These are phyloP conservation scores for Monodelphis domestica DNA, from an alignment of 2,797 vertebrate genomes.

Conservation along the genomic window DNA sequence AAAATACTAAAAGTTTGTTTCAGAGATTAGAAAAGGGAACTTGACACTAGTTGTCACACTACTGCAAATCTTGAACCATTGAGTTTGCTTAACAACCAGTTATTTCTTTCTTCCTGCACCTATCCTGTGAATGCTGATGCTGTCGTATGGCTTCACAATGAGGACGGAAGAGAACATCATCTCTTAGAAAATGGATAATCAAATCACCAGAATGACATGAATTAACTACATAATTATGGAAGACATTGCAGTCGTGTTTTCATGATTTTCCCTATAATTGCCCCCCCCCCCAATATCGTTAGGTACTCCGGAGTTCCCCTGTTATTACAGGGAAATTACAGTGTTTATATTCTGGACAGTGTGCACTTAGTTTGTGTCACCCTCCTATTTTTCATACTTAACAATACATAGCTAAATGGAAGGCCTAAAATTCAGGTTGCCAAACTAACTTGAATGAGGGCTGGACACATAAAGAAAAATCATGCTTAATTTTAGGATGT, in stretches of 20 bases:
- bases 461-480: background rate
- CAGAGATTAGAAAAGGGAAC: background rate
- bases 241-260: slow-evolving; percentile 20
- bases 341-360: background rate
- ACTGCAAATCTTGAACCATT: background rate
- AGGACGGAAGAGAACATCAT: background rate
- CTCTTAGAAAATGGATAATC: slow-evolving; percentile 6
- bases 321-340: slow-evolving; percentile 22
- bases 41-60: background rate
- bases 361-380: background rate
- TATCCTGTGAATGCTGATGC: slow-evolving; percentile 9
- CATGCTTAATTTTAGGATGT: slow-evolving; percentile 32
- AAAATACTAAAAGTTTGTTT: slow-evolving; percentile 1
- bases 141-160: background rate
- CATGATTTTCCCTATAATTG: slow-evolving; percentile 7
- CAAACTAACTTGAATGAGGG: slow-evolving; percentile 15
- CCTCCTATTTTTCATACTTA: slow-evolving; percentile 34
- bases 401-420: slow-evolving; percentile 14
- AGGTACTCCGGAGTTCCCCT: background rate
- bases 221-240: slow-evolving; percentile 40
- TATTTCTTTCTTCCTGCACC: background rate
- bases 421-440: slow-evolving; percentile 39
- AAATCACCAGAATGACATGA: slow-evolving; percentile 20
- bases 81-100: background rate
- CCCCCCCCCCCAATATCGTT: background rate